A percentile compares a stretch with the other conserved stretches of the same genome.
These are phyloP conservation scores for Scelioninae gen. 1 DNA, from an alignment of 2,888 invertebrate genomes.

Conservation along the genomic window DNA sequence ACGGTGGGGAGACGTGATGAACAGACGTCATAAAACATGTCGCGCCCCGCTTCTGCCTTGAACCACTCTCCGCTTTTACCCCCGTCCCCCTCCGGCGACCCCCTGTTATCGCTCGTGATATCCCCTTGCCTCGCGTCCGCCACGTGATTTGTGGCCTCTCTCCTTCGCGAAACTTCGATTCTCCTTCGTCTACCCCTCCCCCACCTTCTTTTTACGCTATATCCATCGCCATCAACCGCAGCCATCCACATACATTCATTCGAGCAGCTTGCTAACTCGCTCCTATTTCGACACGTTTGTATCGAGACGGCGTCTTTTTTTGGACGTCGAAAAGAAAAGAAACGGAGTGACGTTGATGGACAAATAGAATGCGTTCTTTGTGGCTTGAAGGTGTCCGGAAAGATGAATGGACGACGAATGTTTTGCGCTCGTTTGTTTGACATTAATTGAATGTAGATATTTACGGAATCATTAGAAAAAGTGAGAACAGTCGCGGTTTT, in stretches of 20 bases:
- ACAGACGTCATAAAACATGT: constrained; percentile 85
- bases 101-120: constrained; percentile 74
- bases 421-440: constrained; percentile 57
- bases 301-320: no score
- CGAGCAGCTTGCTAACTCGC: no score
- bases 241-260: no score
- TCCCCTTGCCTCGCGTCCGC: constrained; percentile 72
- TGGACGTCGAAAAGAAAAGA: no score
- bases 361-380: constrained; percentile 63
- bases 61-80: constrained; percentile 75
- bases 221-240: no score
- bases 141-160: constrained; percentile 81
- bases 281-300: no score
- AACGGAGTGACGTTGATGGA: constrained; percentile 63
- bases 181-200: no score
- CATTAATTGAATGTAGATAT: constrained; percentile 63
- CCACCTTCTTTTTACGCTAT: no score
- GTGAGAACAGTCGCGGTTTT: background rate
- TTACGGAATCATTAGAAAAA: constrained; percentile 48
- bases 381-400: constrained; percentile 44
- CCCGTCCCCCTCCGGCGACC: constrained; percentile 69
- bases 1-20: constrained; percentile 85
- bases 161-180: constrained; percentile 78
- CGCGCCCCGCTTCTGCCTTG: constrained; percentile 82
- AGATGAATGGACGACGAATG: constrained; percentile 59